Evolutionary conservation across 1,140 invertebrate genomes (phyloP).

Genomic region (Telenomus remus): DNA sequence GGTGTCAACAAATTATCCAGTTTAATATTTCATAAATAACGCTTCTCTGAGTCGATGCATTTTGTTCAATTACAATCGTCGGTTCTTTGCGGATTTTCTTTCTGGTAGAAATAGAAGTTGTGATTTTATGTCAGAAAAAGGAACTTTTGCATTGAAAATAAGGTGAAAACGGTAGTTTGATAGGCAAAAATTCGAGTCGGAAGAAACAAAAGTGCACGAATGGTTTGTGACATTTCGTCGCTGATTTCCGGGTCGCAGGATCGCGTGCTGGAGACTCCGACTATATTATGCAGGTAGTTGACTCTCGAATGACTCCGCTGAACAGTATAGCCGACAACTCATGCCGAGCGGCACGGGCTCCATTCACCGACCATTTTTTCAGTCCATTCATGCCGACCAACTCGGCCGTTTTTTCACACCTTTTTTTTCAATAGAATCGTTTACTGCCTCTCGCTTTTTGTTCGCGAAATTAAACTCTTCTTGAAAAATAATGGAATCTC

Average conservation of each 20-base stretch:
- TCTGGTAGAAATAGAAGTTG: too few relatives aligned
- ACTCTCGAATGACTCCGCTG: constrained; percentile 64
- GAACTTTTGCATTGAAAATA: too few relatives aligned
- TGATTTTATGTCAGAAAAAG: too few relatives aligned
- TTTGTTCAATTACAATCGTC: too few relatives aligned
- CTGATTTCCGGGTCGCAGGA: constrained; percentile 40
- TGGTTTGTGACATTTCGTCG: constrained; percentile 23
- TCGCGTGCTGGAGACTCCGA: constrained; percentile 50
- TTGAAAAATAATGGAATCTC: constrained; percentile 22
- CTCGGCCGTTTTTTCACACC: constrained; percentile 21
- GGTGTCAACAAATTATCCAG: too few relatives aligned
- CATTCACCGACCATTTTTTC: constrained; percentile 59
- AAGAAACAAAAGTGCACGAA: not conserved
- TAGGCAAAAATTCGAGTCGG: not conserved
- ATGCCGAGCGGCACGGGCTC: constrained; percentile 61
- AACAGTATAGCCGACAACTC: constrained; percentile 60
- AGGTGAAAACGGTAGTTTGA: not conserved
- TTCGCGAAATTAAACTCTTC: constrained; percentile 45
- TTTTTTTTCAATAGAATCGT: constrained; percentile 44
- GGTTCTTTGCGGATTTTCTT: too few relatives aligned
- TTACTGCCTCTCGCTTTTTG: constrained; percentile 28
- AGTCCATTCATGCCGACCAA: constrained; percentile 60
- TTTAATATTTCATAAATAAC: too few relatives aligned
- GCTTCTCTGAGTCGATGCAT: too few relatives aligned
- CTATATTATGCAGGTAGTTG: constrained; percentile 62